phyloP scores from a whole-genome alignment of 1,140 invertebrate genomes.

The Metopolophium dirhodum region DNA sequence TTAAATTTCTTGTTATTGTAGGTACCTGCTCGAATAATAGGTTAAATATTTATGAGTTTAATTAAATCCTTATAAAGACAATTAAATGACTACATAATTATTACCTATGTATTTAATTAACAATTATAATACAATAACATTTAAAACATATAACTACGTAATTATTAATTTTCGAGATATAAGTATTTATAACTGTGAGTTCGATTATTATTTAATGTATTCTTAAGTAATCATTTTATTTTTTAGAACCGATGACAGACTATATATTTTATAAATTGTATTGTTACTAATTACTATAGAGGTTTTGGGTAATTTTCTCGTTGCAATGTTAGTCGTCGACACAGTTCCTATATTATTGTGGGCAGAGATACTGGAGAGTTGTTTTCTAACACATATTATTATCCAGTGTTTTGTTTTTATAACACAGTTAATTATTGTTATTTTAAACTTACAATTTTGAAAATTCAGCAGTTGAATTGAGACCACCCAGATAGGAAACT shows the following conservation, averaged over 20 bases:
- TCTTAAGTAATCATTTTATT: background rate
- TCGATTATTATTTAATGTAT: background rate
- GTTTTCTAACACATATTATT: background rate
- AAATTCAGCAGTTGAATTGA: conserved; percentile 3
- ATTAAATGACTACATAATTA: background rate
- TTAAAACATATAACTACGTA: background rate
- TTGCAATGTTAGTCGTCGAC: background rate
- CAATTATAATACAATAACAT: background rate
- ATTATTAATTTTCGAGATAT: background rate
- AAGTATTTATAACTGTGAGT: too few species aligned
- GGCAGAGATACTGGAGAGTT: background rate
- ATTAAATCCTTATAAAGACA: background rate
- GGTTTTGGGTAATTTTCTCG: background rate
- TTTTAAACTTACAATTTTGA: background rate
- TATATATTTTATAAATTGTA: background rate
- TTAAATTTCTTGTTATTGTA: background rate
- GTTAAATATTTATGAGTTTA: background rate
- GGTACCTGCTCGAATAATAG: background rate
- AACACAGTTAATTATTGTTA: background rate
- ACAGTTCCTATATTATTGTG: background rate
- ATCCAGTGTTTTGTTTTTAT: background rate
- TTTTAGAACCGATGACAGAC: background rate
- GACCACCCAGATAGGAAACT: background rate
- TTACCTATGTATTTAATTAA: background rate
- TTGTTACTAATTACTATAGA: background rate